These are phyloP conservation scores for Heliconius sara DNA, from an alignment of 2,888 invertebrate genomes.

Conservation along the genomic window DNA sequence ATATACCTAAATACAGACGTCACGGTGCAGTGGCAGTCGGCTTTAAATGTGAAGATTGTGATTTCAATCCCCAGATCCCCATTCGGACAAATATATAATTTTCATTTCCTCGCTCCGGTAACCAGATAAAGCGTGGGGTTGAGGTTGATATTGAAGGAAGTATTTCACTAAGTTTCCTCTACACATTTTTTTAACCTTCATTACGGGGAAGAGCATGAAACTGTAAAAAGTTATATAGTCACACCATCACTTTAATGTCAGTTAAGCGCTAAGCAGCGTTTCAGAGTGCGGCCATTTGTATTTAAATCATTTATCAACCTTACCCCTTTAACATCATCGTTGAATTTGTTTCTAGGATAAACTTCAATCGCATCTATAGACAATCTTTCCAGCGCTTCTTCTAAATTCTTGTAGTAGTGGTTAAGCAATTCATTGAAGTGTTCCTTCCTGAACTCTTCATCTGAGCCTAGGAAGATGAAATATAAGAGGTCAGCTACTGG, in stretches of 20 bases:
- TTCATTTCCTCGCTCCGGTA: neutral
- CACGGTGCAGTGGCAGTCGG: no score
- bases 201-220: no score
- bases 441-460: slow-evolving; percentile 60
- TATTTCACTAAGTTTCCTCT: no score
- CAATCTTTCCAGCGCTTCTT: slow-evolving; percentile 54
- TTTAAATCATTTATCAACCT: neutral
- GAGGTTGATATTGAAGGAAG: no score
- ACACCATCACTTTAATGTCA: no score
- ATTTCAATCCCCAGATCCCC: neutral
- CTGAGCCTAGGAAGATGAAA: slow-evolving; percentile 66
- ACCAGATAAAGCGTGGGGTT: neutral
- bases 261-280: no score
- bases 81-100: neutral
- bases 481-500: slow-evolving; percentile 65
- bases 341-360: slow-evolving; percentile 61
- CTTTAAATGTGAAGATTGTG: neutral
- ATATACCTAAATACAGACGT: no score
- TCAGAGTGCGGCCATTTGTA: neutral
- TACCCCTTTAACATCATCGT: slow-evolving; percentile 62
- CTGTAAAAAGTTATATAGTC: no score
- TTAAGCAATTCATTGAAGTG: slow-evolving; percentile 53
- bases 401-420: slow-evolving; percentile 56
- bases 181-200: no score
- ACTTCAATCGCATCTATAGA: slow-evolving; percentile 55